phyloP scores from a whole-genome alignment of 1,140 invertebrate species.

The Coelopa frigida region DNA sequence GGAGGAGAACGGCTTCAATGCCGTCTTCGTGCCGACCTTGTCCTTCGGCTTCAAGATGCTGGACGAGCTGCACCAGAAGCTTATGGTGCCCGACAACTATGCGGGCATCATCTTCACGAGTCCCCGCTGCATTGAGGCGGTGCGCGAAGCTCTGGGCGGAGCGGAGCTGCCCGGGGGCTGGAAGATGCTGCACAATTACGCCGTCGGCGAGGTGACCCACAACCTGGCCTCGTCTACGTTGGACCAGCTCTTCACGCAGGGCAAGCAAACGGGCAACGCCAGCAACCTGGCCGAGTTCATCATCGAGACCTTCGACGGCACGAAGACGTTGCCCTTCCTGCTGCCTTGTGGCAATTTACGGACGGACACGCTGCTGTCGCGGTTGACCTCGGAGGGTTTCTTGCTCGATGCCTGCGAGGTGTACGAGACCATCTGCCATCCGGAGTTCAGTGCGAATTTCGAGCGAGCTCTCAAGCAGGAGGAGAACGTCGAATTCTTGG shows the following conservation, averaged over 20 bases:
- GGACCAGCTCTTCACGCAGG: slow-evolving; percentile 47
- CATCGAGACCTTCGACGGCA: slow-evolving; percentile 44
- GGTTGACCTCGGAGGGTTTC: slow-evolving; percentile 43
- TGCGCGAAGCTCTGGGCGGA: slow-evolving; percentile 41
- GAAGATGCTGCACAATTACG: slow-evolving; percentile 48
- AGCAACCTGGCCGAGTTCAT: slow-evolving; percentile 48
- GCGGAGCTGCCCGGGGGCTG: slow-evolving; percentile 45
- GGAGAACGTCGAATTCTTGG: slow-evolving; percentile 45
- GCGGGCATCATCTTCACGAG: slow-evolving; percentile 51
- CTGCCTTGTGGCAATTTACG: slow-evolving; percentile 50
- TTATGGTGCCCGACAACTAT: slow-evolving; percentile 43
- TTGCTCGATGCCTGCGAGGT: slow-evolving; percentile 47
- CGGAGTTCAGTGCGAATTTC: slow-evolving; percentile 46
- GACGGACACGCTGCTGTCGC: slow-evolving; percentile 46
- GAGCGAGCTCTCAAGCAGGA: slow-evolving; percentile 43
- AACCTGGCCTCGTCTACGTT: slow-evolving; percentile 44
- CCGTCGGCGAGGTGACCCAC: slow-evolving; percentile 48
- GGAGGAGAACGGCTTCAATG: slow-evolving; percentile 44
- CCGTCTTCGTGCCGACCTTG: slow-evolving; percentile 49
- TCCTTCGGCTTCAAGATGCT: slow-evolving; percentile 47
- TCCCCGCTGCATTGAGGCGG: slow-evolving; percentile 49
- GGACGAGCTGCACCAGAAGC: slow-evolving; percentile 39
- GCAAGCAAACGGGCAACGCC: slow-evolving; percentile 48
- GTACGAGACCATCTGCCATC: slow-evolving; percentile 47
- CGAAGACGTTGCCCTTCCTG: slow-evolving; percentile 40